Evolutionary conservation across 2,113 vertebrate species (phyloP), one percentile per base, ranked within the genome.

Genomic region (Seriola rivoliana): DNA sequence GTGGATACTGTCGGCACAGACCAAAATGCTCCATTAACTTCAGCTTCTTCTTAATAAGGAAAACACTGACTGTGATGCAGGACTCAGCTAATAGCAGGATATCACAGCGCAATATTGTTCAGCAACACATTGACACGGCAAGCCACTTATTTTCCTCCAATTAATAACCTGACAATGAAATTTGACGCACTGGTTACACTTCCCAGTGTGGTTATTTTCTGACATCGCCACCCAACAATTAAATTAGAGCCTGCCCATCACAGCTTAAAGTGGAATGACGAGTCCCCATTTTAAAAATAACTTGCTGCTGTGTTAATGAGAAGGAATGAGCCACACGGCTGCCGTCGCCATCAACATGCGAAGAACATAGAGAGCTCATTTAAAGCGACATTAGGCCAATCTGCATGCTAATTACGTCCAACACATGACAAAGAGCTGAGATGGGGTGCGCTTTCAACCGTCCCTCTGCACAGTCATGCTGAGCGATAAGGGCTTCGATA

Each of bases 191-290:
- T 73, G 58, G 75, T 86, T 79, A 78, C 57, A 52, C 66, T 84
- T 84, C 62, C 17, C 64, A 74, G 46, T 65, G 72, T 65, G 65
- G 59, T 75, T 81, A 80, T 88, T 92, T 89, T 77, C 71, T 75
- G 75, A 80, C 86, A 80, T 40, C 12, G 34, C 71, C 75, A 72
- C 81, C 81, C 78, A 69, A 84, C 87, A 83, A 88, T 89, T 90
- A 90, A 90, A 93, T 89, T 80, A 92, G 44, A 11, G 50, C 74
- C 84, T 90, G 87, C 78, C 84, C 60, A 75, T 91, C 91, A 85
- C 64, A 10, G 67, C 64, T 69, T 29, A 29, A 73, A 81, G 77
- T 10, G 14, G 44, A 82, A 54, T 21, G 32, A 75, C 75, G 19
- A 60, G 70, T 66, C 60, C 46, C 3, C 1, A 59, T 77, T 82